Conservation (phyloP, 2,113 vertebrate genomes). For the Hyla sarda region DNA sequence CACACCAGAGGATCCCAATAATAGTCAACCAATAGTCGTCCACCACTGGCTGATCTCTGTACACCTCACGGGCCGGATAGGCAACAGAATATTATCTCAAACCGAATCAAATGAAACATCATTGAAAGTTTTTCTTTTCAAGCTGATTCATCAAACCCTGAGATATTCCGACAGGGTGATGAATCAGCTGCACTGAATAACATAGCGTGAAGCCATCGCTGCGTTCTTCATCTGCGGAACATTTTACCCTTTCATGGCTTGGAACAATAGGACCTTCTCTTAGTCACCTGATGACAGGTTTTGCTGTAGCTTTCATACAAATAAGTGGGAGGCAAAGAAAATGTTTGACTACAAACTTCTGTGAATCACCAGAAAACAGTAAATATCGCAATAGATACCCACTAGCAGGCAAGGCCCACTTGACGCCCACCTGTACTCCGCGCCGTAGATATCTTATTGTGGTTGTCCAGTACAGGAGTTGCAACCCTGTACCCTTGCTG, state of each 20-base stretch:
- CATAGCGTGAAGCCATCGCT: not conserved
- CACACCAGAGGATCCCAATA: too few species aligned
- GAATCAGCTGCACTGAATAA: conserved; percentile 43
- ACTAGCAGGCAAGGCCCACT: not conserved
- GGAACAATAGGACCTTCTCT: conserved; percentile 5
- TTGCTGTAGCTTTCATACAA: not conserved
- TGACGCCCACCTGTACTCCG: not conserved
- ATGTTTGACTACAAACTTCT: not conserved
- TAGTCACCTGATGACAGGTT: not conserved
- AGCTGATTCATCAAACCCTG: conserved; percentile 20
- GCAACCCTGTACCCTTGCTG: too few species aligned
- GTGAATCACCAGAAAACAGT: not conserved
- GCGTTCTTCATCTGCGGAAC: not conserved
- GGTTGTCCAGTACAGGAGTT: too few species aligned
- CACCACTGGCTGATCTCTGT: not conserved
- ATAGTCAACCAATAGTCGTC: too few species aligned
- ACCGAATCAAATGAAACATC: not conserved
- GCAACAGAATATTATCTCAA: conserved; percentile 4
- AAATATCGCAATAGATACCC: too few species aligned
- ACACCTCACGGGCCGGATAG: too few species aligned
- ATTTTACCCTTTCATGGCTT: conserved; percentile 25
- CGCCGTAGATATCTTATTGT: too few species aligned
- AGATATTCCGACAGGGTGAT: conserved; percentile 33
- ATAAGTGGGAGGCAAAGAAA: not conserved
- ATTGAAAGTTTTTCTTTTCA: conserved; percentile 9